These are phyloP conservation scores for Calyptommatus sinebrachiatus DNA, from an alignment of 2,113 vertebrate species.

Conservation along the genomic window DNA sequence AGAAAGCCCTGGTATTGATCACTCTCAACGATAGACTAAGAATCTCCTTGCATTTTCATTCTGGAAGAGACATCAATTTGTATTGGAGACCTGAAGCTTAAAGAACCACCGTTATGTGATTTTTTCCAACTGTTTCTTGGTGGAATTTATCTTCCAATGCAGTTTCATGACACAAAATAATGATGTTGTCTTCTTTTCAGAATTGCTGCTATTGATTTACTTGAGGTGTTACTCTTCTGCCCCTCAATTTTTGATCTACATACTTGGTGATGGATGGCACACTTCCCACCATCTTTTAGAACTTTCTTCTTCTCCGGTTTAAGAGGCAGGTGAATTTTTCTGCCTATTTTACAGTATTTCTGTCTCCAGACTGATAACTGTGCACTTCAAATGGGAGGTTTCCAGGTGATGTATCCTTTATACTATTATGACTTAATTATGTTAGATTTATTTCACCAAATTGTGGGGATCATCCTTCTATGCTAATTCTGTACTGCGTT, in stretches of 20 bases:
- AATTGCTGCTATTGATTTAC: slow-evolving; percentile 27
- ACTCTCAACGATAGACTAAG: slow-evolving; percentile 34
- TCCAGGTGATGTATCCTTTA: background rate
- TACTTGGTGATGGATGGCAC: background rate
- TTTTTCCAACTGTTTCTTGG: slow-evolving; percentile 9
- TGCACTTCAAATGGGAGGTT: background rate
- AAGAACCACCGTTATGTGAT: slow-evolving; percentile 15
- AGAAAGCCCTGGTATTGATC: slow-evolving; percentile 52
- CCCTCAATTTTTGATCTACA: slow-evolving; percentile 21
- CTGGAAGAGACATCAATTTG: slow-evolving; percentile 14
- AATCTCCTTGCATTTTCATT: slow-evolving; percentile 40
- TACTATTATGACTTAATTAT: background rate
- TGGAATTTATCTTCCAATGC: slow-evolving; percentile 24
- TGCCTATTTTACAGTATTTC: background rate
- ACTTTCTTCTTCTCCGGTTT: background rate
- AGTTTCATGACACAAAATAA: slow-evolving; percentile 20
- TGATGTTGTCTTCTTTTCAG: slow-evolving; percentile 16
- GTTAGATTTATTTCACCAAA: no score
- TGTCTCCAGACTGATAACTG: background rate
- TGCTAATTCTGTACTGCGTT: no score
- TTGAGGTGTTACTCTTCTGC: slow-evolving; percentile 14
- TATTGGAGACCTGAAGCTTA: slow-evolving; percentile 19
- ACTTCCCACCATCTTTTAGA: background rate
- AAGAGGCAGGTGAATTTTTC: background rate
- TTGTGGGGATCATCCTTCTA: no score